Evolutionary conservation across 1,140 invertebrate species (phyloP).

Genomic region (Drosophila auraria): DNA sequence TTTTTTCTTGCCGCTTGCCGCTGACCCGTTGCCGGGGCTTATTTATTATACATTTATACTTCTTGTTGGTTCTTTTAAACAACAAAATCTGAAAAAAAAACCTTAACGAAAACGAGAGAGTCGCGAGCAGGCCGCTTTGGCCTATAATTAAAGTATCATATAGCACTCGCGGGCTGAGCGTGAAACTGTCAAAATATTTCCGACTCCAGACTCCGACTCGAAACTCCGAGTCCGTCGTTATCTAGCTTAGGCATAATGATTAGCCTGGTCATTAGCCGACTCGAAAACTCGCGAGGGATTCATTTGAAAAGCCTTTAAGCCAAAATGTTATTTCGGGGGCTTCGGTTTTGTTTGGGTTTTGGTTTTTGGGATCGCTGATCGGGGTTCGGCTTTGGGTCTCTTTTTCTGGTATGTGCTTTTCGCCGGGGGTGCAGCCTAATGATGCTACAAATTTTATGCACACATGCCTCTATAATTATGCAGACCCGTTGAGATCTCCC

Average conservation of each 20-base stretch:
- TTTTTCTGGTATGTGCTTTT: slow-evolving; percentile 48
- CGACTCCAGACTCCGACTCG: slow-evolving; percentile 28
- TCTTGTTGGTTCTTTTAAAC: slow-evolving; percentile 42
- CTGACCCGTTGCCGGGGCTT: slow-evolving; percentile 57
- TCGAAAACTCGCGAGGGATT: slow-evolving; percentile 59
- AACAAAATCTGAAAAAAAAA: slow-evolving; percentile 2
- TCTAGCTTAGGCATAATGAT: slow-evolving; percentile 79
- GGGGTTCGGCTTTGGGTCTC: slow-evolving; percentile 21
- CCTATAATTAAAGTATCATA: slow-evolving; percentile 84
- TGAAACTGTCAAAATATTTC: slow-evolving; percentile 84
- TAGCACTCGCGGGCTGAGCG: slow-evolving; percentile 79
- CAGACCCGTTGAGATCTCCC: slow-evolving; percentile 43
- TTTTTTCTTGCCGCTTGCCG: slow-evolving; percentile 29
- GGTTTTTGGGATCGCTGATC: slow-evolving; percentile 18
- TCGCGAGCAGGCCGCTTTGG: slow-evolving; percentile 29
- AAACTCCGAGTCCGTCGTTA: slow-evolving; percentile 51
- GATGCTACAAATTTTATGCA: slow-evolving; percentile 82
- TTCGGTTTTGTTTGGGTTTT: slow-evolving; percentile 28
- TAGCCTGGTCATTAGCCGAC: slow-evolving; percentile 76
- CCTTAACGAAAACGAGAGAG: slow-evolving; percentile 33
- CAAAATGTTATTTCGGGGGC: slow-evolving; percentile 68
- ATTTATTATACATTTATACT: slow-evolving; percentile 69
- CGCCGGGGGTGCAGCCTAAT: slow-evolving; percentile 80
- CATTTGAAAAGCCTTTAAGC: slow-evolving; percentile 83
- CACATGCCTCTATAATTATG: slow-evolving; percentile 78